Evolutionary conservation across 2,797 vertebrate species (phyloP).

Genomic region (Sebastes matsubarae): DNA sequence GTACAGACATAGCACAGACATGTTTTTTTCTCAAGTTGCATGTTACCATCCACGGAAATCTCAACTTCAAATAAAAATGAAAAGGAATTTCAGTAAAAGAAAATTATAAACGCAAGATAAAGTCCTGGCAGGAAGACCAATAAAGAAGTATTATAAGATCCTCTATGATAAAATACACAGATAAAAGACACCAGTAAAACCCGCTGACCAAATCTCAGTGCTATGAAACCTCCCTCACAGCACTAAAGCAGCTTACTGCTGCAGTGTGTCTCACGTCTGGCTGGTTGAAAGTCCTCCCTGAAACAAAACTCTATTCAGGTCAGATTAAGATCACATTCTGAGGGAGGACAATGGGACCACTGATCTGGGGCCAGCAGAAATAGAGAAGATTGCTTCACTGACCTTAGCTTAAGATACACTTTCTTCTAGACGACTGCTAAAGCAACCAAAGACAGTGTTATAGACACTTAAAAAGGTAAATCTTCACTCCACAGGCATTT

Average conservation of each 20-base stretch:
- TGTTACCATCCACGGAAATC: constrained; percentile 13
- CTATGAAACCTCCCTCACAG: constrained; percentile 35
- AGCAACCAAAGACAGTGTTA: constrained; percentile 7
- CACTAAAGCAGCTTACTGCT: constrained; percentile 58
- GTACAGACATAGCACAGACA: constrained; percentile 4
- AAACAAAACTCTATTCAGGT: constrained; percentile 77
- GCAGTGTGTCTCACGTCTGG: constrained; percentile 53
- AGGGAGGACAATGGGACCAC: constrained; percentile 72
- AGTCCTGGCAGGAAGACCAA: constrained; percentile 18
- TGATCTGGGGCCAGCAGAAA: constrained; percentile 73
- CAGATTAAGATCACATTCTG: constrained; percentile 81
- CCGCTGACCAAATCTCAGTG: constrained; percentile 19
- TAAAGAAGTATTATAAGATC: constrained; percentile 40
- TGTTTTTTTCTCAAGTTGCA: constrained; percentile 17
- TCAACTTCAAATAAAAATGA: constrained; percentile 23
- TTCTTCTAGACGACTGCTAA: constrained; percentile 24
- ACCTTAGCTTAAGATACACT: constrained; percentile 42
- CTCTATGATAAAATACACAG: constrained; percentile 25
- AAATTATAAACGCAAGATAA: constrained; percentile 49
- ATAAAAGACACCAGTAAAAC: constrained; percentile 52
- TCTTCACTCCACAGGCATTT: constrained; percentile 4
- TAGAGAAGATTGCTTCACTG: constrained; percentile 68
- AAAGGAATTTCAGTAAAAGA: constrained; percentile 46
- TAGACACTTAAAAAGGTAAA: constrained; percentile 13
- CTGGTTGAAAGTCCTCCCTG: constrained; percentile 67